Conservation (phyloP, 2,888 invertebrate species). For the Drosophila lutescens region DNA sequence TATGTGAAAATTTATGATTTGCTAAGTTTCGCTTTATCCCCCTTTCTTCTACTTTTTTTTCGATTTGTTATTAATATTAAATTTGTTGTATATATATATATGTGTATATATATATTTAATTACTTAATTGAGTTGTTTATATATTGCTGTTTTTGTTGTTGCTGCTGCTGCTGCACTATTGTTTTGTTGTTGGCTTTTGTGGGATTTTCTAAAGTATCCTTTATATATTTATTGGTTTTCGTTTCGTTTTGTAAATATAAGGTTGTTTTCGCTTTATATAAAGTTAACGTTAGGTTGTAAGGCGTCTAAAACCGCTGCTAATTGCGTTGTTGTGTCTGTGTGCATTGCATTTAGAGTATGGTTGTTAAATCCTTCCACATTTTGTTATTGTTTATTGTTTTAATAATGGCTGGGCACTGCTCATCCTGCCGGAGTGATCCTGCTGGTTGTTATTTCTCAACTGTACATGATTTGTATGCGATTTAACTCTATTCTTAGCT, state of each 20-base stretch:
- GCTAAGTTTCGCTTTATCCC: conserved; percentile 31
- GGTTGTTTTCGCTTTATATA: conserved; percentile 24
- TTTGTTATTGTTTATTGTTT: conserved; percentile 3
- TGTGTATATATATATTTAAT: conserved; percentile 13
- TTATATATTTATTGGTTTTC: conserved; percentile 14
- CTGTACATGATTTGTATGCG: conserved; percentile 83
- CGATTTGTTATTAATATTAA: conserved; percentile 12
- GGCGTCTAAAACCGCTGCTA: conserved; percentile 74
- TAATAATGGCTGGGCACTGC: conserved; percentile 10
- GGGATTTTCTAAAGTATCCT: conserved; percentile 29
- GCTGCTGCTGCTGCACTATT: conserved; percentile 36
- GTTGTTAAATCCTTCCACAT: conserved; percentile 21
- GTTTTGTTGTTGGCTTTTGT: conserved; percentile 23
- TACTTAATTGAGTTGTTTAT: conserved; percentile 42
- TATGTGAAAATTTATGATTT: conserved; percentile 46
- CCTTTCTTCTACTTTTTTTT: neutral
- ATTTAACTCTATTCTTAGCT: conserved; percentile 82
- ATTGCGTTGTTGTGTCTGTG: conserved; percentile 56
- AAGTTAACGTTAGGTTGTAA: conserved; percentile 60
- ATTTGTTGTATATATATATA: conserved; percentile 27
- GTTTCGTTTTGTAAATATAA: conserved; percentile 23
- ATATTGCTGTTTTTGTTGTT: conserved; percentile 55
- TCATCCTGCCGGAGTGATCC: neutral
- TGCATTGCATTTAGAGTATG: conserved; percentile 64
- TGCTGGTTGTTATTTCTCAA: conserved; percentile 50